phyloP scores from a whole-genome alignment of 2,888 invertebrate species.

The Seladonia tumulorum region DNA sequence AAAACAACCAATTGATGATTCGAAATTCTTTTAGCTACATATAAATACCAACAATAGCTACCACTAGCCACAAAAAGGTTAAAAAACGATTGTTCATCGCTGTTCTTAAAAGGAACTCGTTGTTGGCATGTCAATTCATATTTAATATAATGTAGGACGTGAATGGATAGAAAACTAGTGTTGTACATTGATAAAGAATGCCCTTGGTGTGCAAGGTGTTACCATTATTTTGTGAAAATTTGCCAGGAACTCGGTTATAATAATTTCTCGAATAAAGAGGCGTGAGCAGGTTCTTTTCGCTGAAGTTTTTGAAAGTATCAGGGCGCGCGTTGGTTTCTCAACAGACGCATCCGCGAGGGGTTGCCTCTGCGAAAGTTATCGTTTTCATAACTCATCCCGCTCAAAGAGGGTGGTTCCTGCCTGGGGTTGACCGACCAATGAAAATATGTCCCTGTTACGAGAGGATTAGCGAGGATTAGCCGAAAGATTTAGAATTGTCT shows the following conservation, averaged over 20 bases:
- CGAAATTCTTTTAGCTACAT: no score
- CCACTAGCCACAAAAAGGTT: no score
- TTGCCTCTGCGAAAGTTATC: conserved; percentile 72
- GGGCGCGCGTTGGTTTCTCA: conserved; percentile 47
- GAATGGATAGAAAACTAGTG: no score
- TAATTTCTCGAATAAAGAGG: neutral
- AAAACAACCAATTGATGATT: no score
- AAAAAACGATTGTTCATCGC: no score
- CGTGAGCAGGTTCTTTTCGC: neutral
- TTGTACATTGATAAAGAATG: neutral
- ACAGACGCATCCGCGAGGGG: conserved; percentile 41
- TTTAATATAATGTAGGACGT: no score
- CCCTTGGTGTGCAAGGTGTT: neutral
- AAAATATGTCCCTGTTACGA: conserved; percentile 80
- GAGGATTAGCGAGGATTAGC: conserved; percentile 79
- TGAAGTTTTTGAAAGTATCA: conserved; percentile 68
- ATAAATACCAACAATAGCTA: no score
- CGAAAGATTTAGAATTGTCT: conserved; percentile 78
- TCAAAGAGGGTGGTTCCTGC: conserved; percentile 54
- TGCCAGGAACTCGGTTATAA: neutral
- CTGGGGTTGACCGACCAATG: conserved; percentile 68
- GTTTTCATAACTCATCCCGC: conserved; percentile 77
- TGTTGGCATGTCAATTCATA: no score
- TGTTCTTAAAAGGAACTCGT: no score
- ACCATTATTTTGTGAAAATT: no score